Percentiles rank a stretch among this genome's conserved stretches.
phyloP scores from a whole-genome alignment of 2,113 vertebrate genomes.

The Corvus moneduloides region DNA sequence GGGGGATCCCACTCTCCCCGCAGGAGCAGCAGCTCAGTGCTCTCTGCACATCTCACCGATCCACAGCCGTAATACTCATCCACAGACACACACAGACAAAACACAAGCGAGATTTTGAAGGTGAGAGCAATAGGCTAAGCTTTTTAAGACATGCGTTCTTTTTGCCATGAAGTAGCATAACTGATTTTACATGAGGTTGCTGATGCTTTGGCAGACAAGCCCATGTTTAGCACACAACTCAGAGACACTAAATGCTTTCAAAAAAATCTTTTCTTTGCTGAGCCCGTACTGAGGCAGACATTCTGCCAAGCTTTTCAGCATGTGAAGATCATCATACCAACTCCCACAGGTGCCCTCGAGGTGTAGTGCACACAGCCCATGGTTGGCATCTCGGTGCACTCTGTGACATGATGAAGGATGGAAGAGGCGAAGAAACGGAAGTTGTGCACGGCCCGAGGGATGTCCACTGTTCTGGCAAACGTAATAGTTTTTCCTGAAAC shows the following conservation, averaged over 20 bases:
- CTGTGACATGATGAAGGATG: conserved; percentile 83
- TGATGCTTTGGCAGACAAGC: not conserved
- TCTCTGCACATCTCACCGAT: not conserved
- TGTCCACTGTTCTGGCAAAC: conserved; percentile 86
- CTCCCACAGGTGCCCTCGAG: conserved; percentile 83
- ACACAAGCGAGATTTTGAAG: not conserved
- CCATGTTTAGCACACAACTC: not conserved
- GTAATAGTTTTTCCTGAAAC: conserved; percentile 87
- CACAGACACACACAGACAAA: not conserved
- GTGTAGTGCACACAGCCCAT: conserved; percentile 90
- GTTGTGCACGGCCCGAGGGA: conserved; percentile 87
- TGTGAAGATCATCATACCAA: conserved; percentile 77
- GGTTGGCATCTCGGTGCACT: conserved; percentile 87
- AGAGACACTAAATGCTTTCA: not conserved
- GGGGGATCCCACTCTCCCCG: fast-evolving
- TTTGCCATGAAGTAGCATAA: not conserved
- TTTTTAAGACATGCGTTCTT: not conserved
- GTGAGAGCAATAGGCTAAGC: not conserved
- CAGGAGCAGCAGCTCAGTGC: not conserved
- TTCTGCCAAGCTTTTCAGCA: not conserved
- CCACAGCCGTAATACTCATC: not conserved
- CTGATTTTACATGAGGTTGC: not conserved
- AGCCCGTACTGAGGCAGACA: not conserved
- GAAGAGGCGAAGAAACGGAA: conserved; percentile 94
- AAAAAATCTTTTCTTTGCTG: not conserved